Evolutionary conservation across 1,140 invertebrate genomes (phyloP).

Genomic region (Apis cerana): DNA sequence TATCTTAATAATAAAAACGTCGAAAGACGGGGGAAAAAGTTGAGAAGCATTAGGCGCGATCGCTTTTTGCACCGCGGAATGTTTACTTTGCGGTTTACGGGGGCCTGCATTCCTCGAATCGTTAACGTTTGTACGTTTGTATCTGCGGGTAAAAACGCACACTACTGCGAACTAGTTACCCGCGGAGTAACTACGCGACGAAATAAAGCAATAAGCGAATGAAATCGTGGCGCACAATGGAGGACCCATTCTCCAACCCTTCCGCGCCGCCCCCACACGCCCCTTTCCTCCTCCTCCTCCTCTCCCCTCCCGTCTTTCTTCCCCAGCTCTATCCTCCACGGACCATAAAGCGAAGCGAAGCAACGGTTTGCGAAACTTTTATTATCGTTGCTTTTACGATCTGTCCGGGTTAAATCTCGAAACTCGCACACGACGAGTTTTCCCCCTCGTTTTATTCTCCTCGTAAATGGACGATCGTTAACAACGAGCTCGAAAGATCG

Average conservation of each 20-base stretch:
- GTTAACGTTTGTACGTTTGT: conserved; percentile 31
- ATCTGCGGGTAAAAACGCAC: conserved; percentile 44
- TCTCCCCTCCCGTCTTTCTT: neutral
- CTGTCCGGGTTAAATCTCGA: conserved; percentile 31
- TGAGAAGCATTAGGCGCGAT: neutral
- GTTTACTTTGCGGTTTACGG: conserved; percentile 31
- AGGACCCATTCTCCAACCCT: conserved; percentile 23
- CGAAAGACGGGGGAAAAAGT: too few species aligned
- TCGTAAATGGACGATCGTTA: neutral
- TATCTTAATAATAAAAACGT: too few species aligned
- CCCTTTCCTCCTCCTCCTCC: neutral
- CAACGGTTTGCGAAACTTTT: conserved; percentile 76
- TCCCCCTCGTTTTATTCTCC: too few species aligned
- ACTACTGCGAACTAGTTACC: conserved; percentile 37
- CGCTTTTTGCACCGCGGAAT: conserved; percentile 4
- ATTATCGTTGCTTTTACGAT: conserved; percentile 54
- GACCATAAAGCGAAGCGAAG: conserved; percentile 68
- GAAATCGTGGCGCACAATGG: conserved; percentile 73
- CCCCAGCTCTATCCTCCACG: neutral
- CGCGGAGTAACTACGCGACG: conserved; percentile 41
- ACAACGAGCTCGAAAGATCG: too few species aligned
- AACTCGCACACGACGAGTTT: neutral
- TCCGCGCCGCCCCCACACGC: conserved; percentile 6
- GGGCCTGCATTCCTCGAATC: conserved; percentile 30
- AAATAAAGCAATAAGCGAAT: conserved; percentile 77